Evolutionary conservation across 2,797 vertebrate genomes (phyloP).

Genomic region (Malacoraja senta): DNA sequence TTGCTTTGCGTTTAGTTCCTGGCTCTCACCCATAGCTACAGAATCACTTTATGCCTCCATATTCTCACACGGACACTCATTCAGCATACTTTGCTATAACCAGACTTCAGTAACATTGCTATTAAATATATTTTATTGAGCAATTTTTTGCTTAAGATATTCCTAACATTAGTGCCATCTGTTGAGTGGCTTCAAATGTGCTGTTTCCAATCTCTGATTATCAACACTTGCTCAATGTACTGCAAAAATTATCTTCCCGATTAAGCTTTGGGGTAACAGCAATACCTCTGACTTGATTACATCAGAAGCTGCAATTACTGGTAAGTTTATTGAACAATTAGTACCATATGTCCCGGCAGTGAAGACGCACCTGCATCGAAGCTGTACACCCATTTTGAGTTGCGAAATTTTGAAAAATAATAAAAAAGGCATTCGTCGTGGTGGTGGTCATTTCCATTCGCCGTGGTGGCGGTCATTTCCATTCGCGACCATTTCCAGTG

Average conservation of each 20-base stretch:
- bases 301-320: background rate
- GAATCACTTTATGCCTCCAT: background rate
- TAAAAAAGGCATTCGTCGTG: too few relatives aligned
- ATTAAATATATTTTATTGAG: background rate
- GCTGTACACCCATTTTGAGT: too few relatives aligned
- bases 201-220: background rate
- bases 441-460: too few relatives aligned
- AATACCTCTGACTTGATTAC: background rate
- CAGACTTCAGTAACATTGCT: background rate
- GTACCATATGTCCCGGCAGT: too few relatives aligned
- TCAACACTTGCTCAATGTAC: background rate
- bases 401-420: too few relatives aligned
- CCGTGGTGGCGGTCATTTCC: too few relatives aligned
- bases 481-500: too few relatives aligned
- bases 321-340: background rate
- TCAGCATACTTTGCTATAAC: too few relatives aligned
- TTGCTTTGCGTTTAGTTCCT: background rate
- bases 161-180: background rate
- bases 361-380: too few relatives aligned
- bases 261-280: background rate
- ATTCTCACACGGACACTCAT: background rate
- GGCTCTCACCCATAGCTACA: background rate
- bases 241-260: background rate
- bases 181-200: background rate
- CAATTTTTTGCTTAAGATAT: background rate